These are phyloP conservation scores for Leptopilina myrica DNA, from an alignment of 2,888 invertebrate genomes.

Conservation along the genomic window DNA sequence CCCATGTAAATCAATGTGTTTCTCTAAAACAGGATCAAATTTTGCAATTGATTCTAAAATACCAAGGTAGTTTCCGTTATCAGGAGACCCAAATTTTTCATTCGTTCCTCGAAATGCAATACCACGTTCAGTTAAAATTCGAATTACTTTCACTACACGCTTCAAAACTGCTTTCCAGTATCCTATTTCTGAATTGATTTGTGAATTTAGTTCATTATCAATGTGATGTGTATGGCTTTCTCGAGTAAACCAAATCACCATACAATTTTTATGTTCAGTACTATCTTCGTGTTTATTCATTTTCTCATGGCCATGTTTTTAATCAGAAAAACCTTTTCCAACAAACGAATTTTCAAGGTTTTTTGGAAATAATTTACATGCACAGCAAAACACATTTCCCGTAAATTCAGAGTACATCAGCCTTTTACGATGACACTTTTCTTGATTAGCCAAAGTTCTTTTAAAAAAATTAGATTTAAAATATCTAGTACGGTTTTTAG, in stretches of 20 bases:
- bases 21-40: constrained; percentile 60
- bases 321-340: no score
- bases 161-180: no score
- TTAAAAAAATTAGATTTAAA: no score
- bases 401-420: not conserved
- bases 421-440: no score
- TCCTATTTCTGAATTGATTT: no score
- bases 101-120: constrained; percentile 60
- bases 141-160: constrained; percentile 58
- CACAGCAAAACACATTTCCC: no score
- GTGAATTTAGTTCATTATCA: no score
- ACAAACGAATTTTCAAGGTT: no score
- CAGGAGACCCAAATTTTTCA: constrained; percentile 57
- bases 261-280: not conserved
- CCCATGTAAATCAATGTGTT: constrained; percentile 12
- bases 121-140: constrained; percentile 55
- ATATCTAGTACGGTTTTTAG: no score
- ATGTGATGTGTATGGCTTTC: no score
- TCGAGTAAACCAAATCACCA: not conserved
- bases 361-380: not conserved
- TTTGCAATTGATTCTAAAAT: constrained; percentile 61
- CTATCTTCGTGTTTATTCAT: constrained; percentile 12
- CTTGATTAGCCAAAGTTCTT: no score
- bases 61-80: constrained; percentile 65
- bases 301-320: not conserved